Evolutionary conservation across 2,888 invertebrate species (phyloP), one percentile per base, ranked within the genome.

Genomic region (Synanthedon myopaeformis): DNA sequence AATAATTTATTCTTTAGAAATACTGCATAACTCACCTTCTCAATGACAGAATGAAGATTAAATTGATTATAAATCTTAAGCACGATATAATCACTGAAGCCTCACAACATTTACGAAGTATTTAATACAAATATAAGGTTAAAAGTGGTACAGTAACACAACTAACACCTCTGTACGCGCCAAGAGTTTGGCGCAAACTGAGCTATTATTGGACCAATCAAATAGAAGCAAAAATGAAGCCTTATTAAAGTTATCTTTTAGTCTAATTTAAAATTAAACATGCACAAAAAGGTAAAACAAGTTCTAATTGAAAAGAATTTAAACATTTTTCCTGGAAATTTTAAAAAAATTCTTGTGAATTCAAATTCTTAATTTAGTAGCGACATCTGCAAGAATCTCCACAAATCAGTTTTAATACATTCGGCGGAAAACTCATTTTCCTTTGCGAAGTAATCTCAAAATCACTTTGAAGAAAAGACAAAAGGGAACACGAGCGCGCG

Each of bases 141-240:
- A 19, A 19, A 17, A 49, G 6, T 8, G 19, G 3, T 49, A 49
- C 4, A 49, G 11, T 13, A 51, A 60, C 56, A 57, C 60, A 53
- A 71, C 81, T 65, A 58, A 61, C 57, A 57, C 60, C 53, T 70
- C 81, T 65, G 58, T 52, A 56, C 72, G 63, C 76, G 78, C 76
- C 82, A 69, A 72, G 57, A 54, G 69, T 58, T 70, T 62, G 70
- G 74, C 79, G 78, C 72, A 64, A 54, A 84, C 84, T 84, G 82
- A 67, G 67, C 23, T 12, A 12, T 17, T 13, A 17, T 17, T 3
- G 19, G 12, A 14, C 17, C 49, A 49, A 49, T 49, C 19, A 45
- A 45, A 45, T 45, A 12, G 13, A 35, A 10, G 10, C 35, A 35
- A 35, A 23, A 35, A 35, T 35, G 10, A 35, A 35, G 35, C 35